A percentile compares a stretch with the other conserved stretches of the same genome.
phyloP scores from a whole-genome alignment of 2,113 vertebrate genomes.

The Rynchops niger region DNA sequence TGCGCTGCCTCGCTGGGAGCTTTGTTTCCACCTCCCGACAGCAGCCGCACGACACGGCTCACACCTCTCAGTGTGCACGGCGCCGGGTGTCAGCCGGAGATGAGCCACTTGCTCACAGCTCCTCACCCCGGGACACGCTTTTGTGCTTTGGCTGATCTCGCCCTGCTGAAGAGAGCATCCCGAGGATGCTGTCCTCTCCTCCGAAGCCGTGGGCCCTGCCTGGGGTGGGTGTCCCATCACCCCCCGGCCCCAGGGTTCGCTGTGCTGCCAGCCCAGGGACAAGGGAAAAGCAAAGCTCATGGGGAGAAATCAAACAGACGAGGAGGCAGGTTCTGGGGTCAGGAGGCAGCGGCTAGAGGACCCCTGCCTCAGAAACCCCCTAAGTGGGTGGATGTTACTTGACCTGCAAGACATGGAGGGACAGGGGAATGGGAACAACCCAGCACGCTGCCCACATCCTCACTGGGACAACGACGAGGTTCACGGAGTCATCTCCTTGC shows the following conservation, averaged over 20 bases:
- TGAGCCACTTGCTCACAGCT: background rate
- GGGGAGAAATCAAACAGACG: background rate
- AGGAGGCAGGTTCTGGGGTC: background rate
- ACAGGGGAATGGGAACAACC: background rate
- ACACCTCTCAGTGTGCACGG: background rate
- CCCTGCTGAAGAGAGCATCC: too few relatives aligned
- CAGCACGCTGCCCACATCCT: background rate
- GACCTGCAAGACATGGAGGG: fast-evolving
- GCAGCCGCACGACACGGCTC: background rate
- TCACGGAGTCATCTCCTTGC: background rate
- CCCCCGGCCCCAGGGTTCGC: background rate
- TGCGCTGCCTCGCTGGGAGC: background rate
- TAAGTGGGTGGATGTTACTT: background rate
- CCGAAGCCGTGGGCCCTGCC: fast-evolving
- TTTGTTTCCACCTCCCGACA: background rate
- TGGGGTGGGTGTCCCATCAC: background rate
- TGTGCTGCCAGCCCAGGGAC: background rate
- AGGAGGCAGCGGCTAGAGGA: background rate
- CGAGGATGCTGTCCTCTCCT: background rate
- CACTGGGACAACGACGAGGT: background rate
- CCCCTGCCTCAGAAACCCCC: background rate
- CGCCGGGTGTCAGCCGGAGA: too few relatives aligned
- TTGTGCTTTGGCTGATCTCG: background rate
- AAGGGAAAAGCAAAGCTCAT: background rate
- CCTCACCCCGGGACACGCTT: background rate